Percentiles rank a stretch among this genome's conserved stretches.
Conservation (phyloP, 2,113 vertebrate species). For the Rostratula benghalensis region DNA sequence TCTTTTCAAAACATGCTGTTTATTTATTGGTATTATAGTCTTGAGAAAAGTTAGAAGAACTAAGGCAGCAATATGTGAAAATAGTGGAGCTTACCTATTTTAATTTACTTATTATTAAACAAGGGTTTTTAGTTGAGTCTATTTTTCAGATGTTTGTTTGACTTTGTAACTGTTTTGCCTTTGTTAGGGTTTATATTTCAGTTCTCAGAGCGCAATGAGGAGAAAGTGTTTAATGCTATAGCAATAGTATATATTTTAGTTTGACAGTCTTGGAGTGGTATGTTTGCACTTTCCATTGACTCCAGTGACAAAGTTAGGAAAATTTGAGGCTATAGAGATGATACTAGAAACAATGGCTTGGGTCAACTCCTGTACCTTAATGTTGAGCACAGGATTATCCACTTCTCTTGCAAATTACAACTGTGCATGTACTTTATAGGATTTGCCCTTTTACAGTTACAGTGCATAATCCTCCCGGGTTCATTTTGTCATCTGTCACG, state of each 20-base stretch:
- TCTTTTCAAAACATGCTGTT: background rate
- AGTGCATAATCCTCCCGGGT: conserved; percentile 13
- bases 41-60: background rate
- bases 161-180: background rate
- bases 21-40: background rate
- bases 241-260: background rate
- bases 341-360: background rate
- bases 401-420: background rate
- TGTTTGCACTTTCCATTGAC: background rate
- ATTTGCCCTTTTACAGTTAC: conserved; percentile 30
- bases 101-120: background rate
- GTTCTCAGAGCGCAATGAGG: background rate
- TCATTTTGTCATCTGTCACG: conserved; percentile 34
- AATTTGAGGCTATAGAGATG: background rate
- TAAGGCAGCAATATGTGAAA: background rate
- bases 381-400: conserved; percentile 2
- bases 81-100: background rate
- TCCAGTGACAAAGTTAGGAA: background rate
- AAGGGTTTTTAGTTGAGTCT: background rate
- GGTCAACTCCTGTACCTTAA: background rate
- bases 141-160: background rate
- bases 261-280: background rate
- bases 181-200: background rate
- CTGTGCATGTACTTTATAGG: background rate
- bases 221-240: background rate